phyloP scores from a whole-genome alignment of 2,888 invertebrate genomes.

The Eucera pruinosa region DNA sequence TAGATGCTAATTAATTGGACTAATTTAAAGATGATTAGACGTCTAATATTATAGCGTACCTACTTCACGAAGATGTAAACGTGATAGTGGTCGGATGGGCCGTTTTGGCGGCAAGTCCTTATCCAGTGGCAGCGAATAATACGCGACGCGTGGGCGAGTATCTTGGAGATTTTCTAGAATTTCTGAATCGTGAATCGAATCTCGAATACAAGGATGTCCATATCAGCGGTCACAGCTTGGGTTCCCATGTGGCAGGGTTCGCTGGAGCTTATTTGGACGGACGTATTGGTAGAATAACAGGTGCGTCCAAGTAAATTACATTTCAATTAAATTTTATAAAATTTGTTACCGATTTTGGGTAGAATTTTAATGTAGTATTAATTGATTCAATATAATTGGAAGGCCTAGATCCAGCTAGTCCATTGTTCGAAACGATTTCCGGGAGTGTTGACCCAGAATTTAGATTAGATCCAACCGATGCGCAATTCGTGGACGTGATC shows the following conservation, averaged over 20 bases:
- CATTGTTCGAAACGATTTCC: slow-evolving; percentile 83
- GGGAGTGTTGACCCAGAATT: slow-evolving; percentile 82
- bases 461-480: slow-evolving; percentile 84
- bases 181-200: slow-evolving; percentile 77
- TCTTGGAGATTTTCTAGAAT: slow-evolving; percentile 76
- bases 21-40: not conserved
- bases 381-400: no score
- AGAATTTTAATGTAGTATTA: no score
- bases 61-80: slow-evolving; percentile 78
- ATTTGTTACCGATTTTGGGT: no score
- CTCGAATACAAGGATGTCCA: slow-evolving; percentile 78
- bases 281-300: slow-evolving; percentile 75
- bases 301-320: slow-evolving; percentile 36
- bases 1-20: not conserved
- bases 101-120: slow-evolving; percentile 72
- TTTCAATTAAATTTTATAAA: not conserved
- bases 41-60: slow-evolving; percentile 71
- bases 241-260: slow-evolving; percentile 76
- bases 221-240: slow-evolving; percentile 75
- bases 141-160: slow-evolving; percentile 77
- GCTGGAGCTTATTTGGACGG: slow-evolving; percentile 74
- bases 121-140: slow-evolving; percentile 77
- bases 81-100: slow-evolving; percentile 80
- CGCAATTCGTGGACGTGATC: slow-evolving; percentile 85
- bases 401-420: slow-evolving; percentile 85